Percentiles rank a stretch among this genome's conserved stretches.
These are phyloP conservation scores for Vannuccia rotundouncinata DNA, from an alignment of 2,888 invertebrate species.

Conservation along the genomic window DNA sequence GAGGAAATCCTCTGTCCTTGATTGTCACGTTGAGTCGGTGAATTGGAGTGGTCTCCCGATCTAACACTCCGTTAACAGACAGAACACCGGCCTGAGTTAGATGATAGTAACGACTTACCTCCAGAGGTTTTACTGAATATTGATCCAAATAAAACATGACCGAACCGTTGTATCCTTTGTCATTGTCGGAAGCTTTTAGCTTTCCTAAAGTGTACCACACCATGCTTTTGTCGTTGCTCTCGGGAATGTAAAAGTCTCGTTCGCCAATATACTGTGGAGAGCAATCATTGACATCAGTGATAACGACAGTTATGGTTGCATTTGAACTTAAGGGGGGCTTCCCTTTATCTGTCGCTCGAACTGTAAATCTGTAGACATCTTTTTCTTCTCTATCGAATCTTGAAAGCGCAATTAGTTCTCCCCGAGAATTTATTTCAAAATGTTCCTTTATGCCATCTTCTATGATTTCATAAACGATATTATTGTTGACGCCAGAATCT, in stretches of 20 bases:
- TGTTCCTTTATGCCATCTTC: neutral
- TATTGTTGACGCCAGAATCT: neutral
- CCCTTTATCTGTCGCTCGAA: neutral
- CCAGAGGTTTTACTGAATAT: neutral
- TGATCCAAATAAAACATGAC: constrained; percentile 6
- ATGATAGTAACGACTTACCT: constrained; percentile 7
- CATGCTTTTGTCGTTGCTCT: constrained; percentile 20
- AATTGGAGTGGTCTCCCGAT: constrained; percentile 29
- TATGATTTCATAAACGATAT: constrained; percentile 1
- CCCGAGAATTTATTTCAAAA: constrained; percentile 2
- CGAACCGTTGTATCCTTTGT: constrained; percentile 20
- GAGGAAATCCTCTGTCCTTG: constrained; percentile 14
- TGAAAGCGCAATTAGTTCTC: constrained; percentile 10
- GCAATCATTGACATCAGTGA: constrained; percentile 31
- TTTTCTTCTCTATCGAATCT: constrained; percentile 29
- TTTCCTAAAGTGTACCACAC: neutral
- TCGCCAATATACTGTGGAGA: constrained; percentile 31
- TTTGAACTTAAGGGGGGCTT: neutral
- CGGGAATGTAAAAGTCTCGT: constrained; percentile 21
- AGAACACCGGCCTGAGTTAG: constrained; percentile 22
- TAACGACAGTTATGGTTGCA: constrained; percentile 23
- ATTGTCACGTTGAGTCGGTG: constrained; percentile 26
- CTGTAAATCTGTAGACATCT: constrained; percentile 6
- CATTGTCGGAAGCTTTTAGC: constrained; percentile 29
- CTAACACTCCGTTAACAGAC: constrained; percentile 28